Base-by-base conservation (phyloP, 2,888 invertebrate species). In the Rhogogaster chlorosoma region DNA sequence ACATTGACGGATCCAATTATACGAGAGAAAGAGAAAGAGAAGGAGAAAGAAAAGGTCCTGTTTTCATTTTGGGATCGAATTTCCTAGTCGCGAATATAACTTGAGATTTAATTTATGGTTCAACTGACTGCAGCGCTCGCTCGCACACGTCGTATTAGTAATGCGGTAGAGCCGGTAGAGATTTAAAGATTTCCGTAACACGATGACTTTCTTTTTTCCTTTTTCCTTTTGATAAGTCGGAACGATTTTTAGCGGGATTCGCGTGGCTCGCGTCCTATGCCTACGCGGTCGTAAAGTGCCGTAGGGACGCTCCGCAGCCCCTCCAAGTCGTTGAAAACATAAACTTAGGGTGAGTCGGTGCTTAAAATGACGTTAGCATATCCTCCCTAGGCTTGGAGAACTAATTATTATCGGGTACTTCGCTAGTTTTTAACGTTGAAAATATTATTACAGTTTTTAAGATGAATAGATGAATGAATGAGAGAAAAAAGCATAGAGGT, bases 371-470 rank as follows among this genome's bases (percentile, higher is more conserved):
- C 78, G 78, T 78, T 78, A 78, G 57, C 78, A 15, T 78, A 18
- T 78, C 36, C 36, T 22, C 57, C 61, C 80, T 26, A 61, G 53
- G n/a, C 57, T 57, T 22, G 80, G 61, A 77, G 38, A 29, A 80
- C 61, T 80, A 80, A 80, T 80, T 80, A 61, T 80, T 80, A 80
- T 61, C 61, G 80, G 80, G 61, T 80, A 61, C n/a, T 80, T 38
- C 61, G 67, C 67, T 49, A 49, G 77, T 77, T 77, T 77, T 77
- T 53, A 45, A 0, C 77, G 32, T 53, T 77, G n/a, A 53, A 42
- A 77, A 67, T 67, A 32, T 67, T 67, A 26, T 67, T 32, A 67
- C 5, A 29, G 32, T 67, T 67, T 32, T 67, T 32, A 7, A 32
- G 32, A 32, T 67, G 32, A 7, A 67, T 67, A 15, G 67, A 32